Conservation (phyloP, 2,797 vertebrate species). For the Salarias fasciatus region DNA sequence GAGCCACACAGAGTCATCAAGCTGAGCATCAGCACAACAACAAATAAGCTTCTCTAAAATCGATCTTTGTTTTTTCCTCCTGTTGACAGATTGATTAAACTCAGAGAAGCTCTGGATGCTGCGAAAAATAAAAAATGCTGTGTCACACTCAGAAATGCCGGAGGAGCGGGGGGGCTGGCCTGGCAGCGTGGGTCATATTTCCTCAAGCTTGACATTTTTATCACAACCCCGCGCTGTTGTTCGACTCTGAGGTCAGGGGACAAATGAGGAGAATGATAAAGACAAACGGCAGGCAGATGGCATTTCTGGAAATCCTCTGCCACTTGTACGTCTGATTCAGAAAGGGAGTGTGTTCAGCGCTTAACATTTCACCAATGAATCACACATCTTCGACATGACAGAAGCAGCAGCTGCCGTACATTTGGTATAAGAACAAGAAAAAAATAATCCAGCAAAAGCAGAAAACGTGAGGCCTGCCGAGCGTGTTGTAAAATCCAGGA, state of each 20-base stretch:
- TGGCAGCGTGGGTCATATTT: conserved; percentile 35
- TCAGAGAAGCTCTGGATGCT: conserved; percentile 11
- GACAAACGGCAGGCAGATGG: conserved; percentile 12
- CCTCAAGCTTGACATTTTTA: conserved; percentile 46
- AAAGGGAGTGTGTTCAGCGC: background rate
- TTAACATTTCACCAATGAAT: no score
- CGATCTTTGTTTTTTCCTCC: conserved; percentile 11
- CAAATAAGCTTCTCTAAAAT: conserved; percentile 13
- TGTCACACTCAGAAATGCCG: conserved; percentile 19
- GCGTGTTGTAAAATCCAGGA: background rate
- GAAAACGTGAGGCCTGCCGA: no score
- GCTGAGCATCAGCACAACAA: conserved; percentile 13
- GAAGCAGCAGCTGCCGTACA: conserved; percentile 16
- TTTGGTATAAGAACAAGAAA: background rate
- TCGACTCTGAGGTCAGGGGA: conserved; percentile 34
- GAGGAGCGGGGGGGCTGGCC: background rate
- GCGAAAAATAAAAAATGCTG: conserved; percentile 36
- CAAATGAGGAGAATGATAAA: conserved; percentile 22
- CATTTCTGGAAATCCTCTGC: conserved; percentile 13
- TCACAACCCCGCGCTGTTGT: conserved; percentile 32
- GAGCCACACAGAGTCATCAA: conserved; percentile 31
- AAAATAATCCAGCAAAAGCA: background rate
- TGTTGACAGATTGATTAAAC: conserved; percentile 17
- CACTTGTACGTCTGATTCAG: background rate
- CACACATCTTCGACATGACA: conserved; percentile 25